phyloP scores from a whole-genome alignment of 2,797 vertebrate genomes.

The Heliangelus exortis region DNA sequence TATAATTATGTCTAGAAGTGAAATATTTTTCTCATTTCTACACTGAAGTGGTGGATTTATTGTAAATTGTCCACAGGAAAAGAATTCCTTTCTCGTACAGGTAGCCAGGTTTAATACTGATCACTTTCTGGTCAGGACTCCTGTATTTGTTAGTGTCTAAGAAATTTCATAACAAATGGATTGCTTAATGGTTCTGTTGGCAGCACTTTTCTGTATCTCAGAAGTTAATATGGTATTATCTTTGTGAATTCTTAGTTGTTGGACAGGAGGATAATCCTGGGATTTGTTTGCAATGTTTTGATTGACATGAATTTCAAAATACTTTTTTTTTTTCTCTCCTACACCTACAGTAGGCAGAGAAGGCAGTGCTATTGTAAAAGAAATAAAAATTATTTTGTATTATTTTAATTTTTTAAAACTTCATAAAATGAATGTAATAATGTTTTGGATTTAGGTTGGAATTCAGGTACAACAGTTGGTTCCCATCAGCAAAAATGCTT shows the following conservation, averaged over 20 bases:
- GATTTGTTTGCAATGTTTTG: not conserved
- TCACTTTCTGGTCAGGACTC: not conserved
- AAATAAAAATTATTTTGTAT: not conserved
- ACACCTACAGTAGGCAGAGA: not conserved
- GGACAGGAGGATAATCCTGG: not conserved
- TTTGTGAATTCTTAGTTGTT: not conserved
- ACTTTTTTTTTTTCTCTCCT: not conserved
- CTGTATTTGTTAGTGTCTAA: not conserved
- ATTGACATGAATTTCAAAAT: not conserved
- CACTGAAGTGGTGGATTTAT: not conserved
- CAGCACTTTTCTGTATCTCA: not conserved
- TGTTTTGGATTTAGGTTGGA: constrained; percentile 82
- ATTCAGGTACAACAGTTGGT: constrained; percentile 93
- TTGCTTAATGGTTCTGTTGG: not conserved
- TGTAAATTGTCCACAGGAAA: not conserved
- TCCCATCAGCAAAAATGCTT: constrained; percentile 72
- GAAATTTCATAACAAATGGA: not conserved
- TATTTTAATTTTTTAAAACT: not conserved
- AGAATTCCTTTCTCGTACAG: not conserved
- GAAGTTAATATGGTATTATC: not conserved
- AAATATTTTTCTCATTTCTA: not conserved
- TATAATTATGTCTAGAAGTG: not conserved
- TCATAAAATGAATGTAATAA: not conserved
- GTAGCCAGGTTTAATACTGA: not conserved
- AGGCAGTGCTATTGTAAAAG: not conserved